These are phyloP conservation scores for Callithrix jacchus DNA, from an alignment of 2,113 vertebrate genomes.

Conservation along the genomic window DNA sequence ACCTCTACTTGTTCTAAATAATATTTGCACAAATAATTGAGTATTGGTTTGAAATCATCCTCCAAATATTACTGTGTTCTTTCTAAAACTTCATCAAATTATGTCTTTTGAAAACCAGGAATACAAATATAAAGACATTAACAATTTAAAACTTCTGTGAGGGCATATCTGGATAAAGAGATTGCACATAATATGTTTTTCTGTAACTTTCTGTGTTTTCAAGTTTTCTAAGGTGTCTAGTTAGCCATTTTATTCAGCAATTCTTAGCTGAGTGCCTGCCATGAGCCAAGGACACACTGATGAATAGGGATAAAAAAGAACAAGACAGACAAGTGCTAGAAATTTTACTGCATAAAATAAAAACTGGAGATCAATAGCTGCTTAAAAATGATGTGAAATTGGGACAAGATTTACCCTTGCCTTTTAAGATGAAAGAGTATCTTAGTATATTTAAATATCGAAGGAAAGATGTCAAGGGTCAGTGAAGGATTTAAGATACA, in stretches of 20 bases:
- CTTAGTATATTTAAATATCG: neutral
- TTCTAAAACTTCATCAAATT: neutral
- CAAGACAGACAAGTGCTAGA: neutral
- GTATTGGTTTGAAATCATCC: neutral
- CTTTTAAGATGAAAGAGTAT: neutral
- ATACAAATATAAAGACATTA: neutral
- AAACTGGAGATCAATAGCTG: neutral
- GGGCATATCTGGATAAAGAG: neutral
- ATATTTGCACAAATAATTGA: constrained; percentile 1
- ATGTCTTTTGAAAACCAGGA: constrained; percentile 26
- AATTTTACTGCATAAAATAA: constrained; percentile 1
- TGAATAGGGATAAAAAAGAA: neutral
- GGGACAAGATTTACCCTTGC: neutral
- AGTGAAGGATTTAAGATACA: neutral
- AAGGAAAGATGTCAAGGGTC: neutral
- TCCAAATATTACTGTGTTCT: neutral
- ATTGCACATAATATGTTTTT: neutral
- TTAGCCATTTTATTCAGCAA: neutral
- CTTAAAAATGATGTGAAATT: neutral
- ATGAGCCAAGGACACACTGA: neutral
- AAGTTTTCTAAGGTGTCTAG: neutral
- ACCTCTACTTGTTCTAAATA: neutral
- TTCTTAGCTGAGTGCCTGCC: neutral
- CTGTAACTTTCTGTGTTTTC: neutral
- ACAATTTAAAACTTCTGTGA: neutral